Conservation (phyloP, 2,888 invertebrate genomes). For the Linnaemya tessellans region DNA sequence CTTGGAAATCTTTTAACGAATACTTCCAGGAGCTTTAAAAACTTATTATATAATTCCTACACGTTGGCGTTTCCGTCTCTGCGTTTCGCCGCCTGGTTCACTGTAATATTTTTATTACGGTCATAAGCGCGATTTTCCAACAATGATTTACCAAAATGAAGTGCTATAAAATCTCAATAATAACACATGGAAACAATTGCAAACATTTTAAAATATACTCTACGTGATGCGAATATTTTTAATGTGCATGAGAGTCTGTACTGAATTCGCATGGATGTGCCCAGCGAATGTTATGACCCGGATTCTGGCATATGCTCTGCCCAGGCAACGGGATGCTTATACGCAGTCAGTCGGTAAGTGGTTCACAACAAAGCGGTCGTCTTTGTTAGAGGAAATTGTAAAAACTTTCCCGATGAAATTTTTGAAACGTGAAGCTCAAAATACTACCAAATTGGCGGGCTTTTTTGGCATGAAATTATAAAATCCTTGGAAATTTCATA, state of each 20-base stretch:
- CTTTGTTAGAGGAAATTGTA: too few species aligned
- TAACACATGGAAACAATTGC: slow-evolving; percentile 63
- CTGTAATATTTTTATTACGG: slow-evolving; percentile 47
- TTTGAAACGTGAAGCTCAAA: too few species aligned
- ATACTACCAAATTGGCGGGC: too few species aligned
- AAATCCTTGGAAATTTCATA: too few species aligned
- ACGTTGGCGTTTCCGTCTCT: slow-evolving; percentile 40
- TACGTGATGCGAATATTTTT: slow-evolving; percentile 60
- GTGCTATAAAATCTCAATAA: slow-evolving; percentile 63
- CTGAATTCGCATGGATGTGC: too few species aligned
- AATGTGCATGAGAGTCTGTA: background rate
- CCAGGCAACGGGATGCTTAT: too few species aligned
- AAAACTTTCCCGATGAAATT: too few species aligned
- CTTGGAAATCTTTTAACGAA: slow-evolving; percentile 57
- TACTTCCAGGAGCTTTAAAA: slow-evolving; percentile 45
- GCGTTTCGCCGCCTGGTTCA: slow-evolving; percentile 40
- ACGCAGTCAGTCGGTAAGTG: too few species aligned
- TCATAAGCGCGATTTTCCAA: slow-evolving; percentile 50
- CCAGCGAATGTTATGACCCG: too few species aligned
- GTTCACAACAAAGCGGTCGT: too few species aligned
- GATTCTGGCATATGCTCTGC: too few species aligned
- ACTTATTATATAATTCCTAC: slow-evolving; percentile 20
- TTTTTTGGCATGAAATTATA: too few species aligned
- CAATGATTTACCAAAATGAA: slow-evolving; percentile 62
- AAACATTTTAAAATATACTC: slow-evolving; percentile 56